Percentiles rank a stretch among this genome's conserved stretches.
phyloP scores from a whole-genome alignment of 1,140 invertebrate species.

The Aphaenogaster floridana region DNA sequence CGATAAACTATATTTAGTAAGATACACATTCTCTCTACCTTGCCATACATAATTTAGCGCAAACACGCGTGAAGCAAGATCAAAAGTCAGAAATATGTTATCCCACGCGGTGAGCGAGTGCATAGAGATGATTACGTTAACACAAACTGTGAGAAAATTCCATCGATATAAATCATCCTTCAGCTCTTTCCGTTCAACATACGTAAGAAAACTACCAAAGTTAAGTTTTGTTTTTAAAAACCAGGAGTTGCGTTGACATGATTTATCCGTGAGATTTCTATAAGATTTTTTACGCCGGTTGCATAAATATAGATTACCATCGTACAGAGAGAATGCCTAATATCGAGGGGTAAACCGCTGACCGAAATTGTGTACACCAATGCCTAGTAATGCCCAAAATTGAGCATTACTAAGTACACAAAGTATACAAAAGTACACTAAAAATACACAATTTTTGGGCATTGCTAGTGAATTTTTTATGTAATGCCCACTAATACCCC shows the following conservation, averaged over 20 bases:
- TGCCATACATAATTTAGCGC: conserved; percentile 41
- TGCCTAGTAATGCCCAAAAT: no score
- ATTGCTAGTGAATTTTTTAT: no score
- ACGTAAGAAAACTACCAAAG: conserved; percentile 1
- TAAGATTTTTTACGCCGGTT: neutral
- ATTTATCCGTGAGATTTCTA: no score
- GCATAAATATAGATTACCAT: neutral
- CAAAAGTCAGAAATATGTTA: conserved; percentile 46
- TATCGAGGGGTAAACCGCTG: no score
- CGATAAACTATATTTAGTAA: conserved; percentile 20
- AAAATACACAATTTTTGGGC: no score
- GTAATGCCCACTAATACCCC: no score
- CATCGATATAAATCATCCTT: conserved; percentile 58
- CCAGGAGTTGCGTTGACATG: neutral
- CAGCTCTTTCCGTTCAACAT: neutral
- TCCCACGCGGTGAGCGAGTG: neutral
- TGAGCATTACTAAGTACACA: no score
- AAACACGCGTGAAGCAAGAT: conserved; percentile 27
- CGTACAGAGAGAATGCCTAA: neutral
- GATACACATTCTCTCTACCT: conserved; percentile 17
- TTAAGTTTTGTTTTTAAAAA: neutral
- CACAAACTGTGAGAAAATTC: conserved; percentile 29
- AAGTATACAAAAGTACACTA: no score
- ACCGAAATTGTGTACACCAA: no score
- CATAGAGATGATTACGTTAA: conserved; percentile 4